Evolutionary conservation across 2,888 invertebrate genomes (phyloP).

Genomic region (Magallana nippona): DNA sequence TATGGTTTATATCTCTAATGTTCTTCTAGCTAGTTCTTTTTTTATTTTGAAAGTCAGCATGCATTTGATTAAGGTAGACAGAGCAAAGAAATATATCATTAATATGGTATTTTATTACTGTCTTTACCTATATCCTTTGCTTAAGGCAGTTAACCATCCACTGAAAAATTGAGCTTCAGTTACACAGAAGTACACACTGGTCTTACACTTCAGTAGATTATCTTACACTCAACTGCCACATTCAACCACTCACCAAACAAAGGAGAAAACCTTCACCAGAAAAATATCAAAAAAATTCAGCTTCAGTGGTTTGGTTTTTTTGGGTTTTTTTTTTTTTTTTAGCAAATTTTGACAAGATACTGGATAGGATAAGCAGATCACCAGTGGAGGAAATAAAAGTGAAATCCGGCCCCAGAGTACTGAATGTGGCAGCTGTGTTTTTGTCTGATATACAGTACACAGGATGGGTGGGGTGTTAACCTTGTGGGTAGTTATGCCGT

Average conservation of each 20-base stretch:
- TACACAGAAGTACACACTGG: neutral
- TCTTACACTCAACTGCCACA: constrained; percentile 10
- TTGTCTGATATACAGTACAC: neutral
- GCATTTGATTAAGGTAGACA: constrained; percentile 16
- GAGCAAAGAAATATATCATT: neutral
- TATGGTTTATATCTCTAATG: neutral
- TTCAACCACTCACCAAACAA: neutral
- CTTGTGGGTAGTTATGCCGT: neutral
- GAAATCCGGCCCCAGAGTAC: neutral
- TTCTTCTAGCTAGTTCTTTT: neutral
- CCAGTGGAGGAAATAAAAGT: neutral
- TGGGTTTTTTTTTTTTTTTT: too few relatives aligned
- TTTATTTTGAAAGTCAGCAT: neutral
- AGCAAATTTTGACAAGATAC: neutral
- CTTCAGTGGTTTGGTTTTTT: too few relatives aligned
- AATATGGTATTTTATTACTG: neutral
- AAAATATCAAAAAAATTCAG: neutral
- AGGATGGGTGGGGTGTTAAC: neutral
- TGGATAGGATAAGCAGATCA: neutral
- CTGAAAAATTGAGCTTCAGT: constrained; percentile 2
- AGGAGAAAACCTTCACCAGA: neutral
- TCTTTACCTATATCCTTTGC: neutral
- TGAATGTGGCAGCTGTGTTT: neutral
- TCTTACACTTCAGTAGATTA: neutral
- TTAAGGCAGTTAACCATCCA: constrained; percentile 11